Percentiles rank a stretch among this genome's conserved stretches.
phyloP scores from a whole-genome alignment of 2,888 invertebrate genomes.

The Dioctria rufipes region DNA sequence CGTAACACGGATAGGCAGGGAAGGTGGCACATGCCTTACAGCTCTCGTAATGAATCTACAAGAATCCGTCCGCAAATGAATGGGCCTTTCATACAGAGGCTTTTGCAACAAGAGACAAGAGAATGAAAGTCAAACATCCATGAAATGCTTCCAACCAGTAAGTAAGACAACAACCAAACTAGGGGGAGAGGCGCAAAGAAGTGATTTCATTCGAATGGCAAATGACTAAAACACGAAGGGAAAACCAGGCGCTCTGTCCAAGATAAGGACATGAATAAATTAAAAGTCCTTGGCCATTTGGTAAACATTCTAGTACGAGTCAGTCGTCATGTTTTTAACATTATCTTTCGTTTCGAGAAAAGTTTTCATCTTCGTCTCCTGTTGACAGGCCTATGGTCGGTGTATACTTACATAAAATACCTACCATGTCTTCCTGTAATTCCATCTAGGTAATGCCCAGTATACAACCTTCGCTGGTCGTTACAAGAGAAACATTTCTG shows the following conservation, averaged over 20 bases:
- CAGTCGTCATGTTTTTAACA: constrained; percentile 44
- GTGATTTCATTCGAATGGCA: constrained; percentile 51
- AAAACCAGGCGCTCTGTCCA: constrained; percentile 16
- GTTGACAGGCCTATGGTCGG: constrained; percentile 29
- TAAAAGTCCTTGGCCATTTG: constrained; percentile 54
- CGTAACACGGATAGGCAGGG: constrained; percentile 44
- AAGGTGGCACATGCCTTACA: constrained; percentile 43
- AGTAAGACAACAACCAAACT: background rate
- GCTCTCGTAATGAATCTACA: constrained; percentile 34
- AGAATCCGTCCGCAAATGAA: constrained; percentile 28
- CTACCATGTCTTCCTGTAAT: background rate
- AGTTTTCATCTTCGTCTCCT: constrained; percentile 44
- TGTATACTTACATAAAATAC: background rate
- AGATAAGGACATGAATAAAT: constrained; percentile 54
- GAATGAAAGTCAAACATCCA: constrained; percentile 43
- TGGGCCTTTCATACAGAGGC: constrained; percentile 23
- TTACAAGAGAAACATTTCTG: background rate
- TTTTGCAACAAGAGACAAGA: background rate
- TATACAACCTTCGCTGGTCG: background rate
- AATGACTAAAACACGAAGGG: constrained; percentile 35
- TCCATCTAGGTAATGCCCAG: background rate
- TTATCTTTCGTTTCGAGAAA: constrained; percentile 26
- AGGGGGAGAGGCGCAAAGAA: background rate
- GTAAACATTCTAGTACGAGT: constrained; percentile 46
- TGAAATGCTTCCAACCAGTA: constrained; percentile 8